A percentile compares a stretch with the other conserved stretches of the same genome.
Conservation (phyloP, 2,888 invertebrate genomes). For the Morinoia aosen region DNA sequence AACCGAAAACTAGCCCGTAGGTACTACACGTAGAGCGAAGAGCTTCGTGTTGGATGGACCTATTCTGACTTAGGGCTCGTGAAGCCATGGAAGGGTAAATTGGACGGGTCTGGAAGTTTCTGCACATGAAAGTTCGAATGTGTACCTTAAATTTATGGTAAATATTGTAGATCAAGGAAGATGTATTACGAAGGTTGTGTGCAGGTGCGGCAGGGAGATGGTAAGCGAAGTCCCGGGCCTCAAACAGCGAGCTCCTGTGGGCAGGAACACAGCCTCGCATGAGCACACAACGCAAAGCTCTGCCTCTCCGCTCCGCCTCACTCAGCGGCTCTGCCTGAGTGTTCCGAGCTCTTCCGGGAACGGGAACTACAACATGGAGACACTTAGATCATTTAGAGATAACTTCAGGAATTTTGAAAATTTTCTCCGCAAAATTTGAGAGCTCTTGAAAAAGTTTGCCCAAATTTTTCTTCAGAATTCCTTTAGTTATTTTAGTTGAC, state of each 20-base stretch:
- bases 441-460: too few relatives aligned
- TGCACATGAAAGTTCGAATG: background rate
- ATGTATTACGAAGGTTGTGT: conserved; percentile 1
- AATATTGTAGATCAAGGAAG: background rate
- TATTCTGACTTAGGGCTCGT: background rate
- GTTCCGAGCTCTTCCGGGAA: too few relatives aligned
- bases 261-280: background rate
- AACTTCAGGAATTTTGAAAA: too few relatives aligned
- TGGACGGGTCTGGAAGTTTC: background rate
- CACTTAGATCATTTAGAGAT: too few relatives aligned
- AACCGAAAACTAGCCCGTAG: background rate
- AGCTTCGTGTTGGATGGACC: background rate
- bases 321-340: too few relatives aligned
- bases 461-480: too few relatives aligned
- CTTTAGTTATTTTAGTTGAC: too few relatives aligned
- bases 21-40: background rate
- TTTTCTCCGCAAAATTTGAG: too few relatives aligned
- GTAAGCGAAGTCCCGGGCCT: conserved; percentile 21
- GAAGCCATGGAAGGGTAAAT: background rate
- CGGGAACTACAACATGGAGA: too few relatives aligned
- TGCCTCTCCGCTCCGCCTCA: too few relatives aligned
- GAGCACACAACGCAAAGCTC: background rate
- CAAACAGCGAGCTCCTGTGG: conserved; percentile 4
- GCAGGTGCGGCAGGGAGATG: conserved; percentile 12
- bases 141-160: background rate